These are phyloP conservation scores for Rhabdophis nuchalis DNA, from an alignment of 2,797 vertebrate genomes.

Conservation along the genomic window DNA sequence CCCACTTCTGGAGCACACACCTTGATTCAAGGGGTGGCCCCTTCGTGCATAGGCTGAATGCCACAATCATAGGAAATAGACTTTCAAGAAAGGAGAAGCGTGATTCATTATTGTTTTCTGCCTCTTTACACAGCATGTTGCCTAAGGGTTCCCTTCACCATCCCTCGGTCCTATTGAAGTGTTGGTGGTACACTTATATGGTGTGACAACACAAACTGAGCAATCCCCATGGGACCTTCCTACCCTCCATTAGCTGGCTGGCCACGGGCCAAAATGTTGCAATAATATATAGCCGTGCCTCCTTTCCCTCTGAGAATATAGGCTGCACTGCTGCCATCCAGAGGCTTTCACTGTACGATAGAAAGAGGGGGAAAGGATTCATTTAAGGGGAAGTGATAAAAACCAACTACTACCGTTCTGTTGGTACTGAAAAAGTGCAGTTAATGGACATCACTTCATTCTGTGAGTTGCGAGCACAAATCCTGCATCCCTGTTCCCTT, in stretches of 20 bases:
- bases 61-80: no score
- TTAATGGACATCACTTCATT: background rate
- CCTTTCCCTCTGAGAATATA: background rate
- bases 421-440: background rate
- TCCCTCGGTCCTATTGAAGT: background rate
- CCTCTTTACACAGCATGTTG: background rate
- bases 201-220: background rate
- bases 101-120: no score
- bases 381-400: background rate
- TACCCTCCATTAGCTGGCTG: background rate
- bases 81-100: background rate
- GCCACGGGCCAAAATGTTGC: background rate
- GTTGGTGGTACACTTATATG: background rate
- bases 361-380: background rate
- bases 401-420: background rate
- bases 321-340: conserved; percentile 40
- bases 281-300: background rate
- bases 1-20: no score
- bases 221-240: background rate
- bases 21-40: background rate
- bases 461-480: background rate
- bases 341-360: background rate
- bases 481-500: background rate
- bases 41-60: background rate
- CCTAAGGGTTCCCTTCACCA: background rate